Percentiles rank a stretch among this genome's conserved stretches.
These are phyloP conservation scores for Druon quercuslanigerum DNA, from an alignment of 1,140 invertebrate genomes.

Conservation along the genomic window DNA sequence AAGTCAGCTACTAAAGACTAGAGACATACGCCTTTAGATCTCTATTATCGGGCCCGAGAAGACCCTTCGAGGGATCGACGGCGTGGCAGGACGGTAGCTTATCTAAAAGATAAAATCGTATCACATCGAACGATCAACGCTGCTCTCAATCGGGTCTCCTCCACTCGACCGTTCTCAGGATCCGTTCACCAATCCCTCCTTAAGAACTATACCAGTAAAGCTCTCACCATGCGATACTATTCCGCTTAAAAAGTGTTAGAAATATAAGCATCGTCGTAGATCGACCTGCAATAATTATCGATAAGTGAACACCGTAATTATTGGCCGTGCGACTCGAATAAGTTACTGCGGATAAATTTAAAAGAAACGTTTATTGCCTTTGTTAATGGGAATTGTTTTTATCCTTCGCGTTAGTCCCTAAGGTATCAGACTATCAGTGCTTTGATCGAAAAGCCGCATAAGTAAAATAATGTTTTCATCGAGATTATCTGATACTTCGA, in stretches of 20 bases:
- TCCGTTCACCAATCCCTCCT: conserved; percentile 23
- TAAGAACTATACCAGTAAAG: background rate
- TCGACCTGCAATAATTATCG: conserved; percentile 27
- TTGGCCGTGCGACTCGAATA: conserved; percentile 9
- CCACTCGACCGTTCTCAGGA: conserved; percentile 50
- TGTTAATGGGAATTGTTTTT: conserved; percentile 16
- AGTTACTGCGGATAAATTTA: conserved; percentile 4
- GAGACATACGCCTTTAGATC: conserved; percentile 46
- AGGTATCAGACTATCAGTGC: background rate
- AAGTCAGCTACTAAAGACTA: conserved; percentile 34
- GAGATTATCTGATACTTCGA: background rate
- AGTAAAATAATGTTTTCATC: conserved; percentile 28
- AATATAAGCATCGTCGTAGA: conserved; percentile 24
- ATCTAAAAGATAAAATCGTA: conserved; percentile 51
- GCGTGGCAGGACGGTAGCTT: conserved; percentile 53
- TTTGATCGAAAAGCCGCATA: conserved; percentile 18
- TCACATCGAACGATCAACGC: conserved; percentile 48
- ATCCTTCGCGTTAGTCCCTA: background rate
- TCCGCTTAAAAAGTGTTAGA: conserved; percentile 13
- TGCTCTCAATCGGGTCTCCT: conserved; percentile 50
- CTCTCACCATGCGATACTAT: background rate
- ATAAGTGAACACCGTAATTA: conserved; percentile 26
- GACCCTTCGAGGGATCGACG: conserved; percentile 37
- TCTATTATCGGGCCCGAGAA: conserved; percentile 47
- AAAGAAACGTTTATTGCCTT: conserved; percentile 10